Conservation (phyloP, 2,113 vertebrate genomes). For the Tychaedon coryphoeus region DNA sequence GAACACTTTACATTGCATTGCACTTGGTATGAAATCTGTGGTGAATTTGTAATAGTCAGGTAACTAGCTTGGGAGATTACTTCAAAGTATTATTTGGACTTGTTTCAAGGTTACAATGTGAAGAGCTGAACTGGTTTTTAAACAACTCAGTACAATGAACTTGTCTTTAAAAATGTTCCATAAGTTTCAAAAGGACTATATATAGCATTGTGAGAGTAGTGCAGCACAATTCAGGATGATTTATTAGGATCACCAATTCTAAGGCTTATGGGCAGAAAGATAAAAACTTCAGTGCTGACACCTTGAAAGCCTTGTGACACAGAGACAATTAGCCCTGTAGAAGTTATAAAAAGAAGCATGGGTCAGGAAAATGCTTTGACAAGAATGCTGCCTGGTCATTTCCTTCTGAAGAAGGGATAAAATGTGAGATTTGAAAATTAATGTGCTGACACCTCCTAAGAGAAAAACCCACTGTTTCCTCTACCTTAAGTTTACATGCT, state of each 20-base stretch:
- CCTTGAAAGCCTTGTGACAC: conserved; percentile 35
- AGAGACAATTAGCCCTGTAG: conserved; percentile 30
- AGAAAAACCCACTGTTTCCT: neutral
- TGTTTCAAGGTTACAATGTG: neutral
- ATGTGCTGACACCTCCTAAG: neutral
- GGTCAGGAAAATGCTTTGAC: conserved; percentile 23
- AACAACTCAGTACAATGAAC: neutral
- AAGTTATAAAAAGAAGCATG: neutral
- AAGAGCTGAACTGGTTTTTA: neutral
- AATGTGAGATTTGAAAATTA: conserved; percentile 4
- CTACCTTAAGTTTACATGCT: neutral
- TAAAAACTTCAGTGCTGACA: conserved; percentile 44
- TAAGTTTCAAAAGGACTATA: conserved; percentile 7
- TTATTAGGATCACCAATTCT: conserved; percentile 48
- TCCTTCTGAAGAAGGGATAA: neutral
- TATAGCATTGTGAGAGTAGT: neutral
- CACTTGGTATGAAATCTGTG: neutral
- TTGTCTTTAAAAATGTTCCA: neutral
- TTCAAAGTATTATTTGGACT: neutral
- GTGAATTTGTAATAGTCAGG: neutral
- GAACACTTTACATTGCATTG: neutral
- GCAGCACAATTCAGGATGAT: conserved; percentile 37
- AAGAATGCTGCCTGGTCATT: neutral
- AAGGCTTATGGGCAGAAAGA: conserved; percentile 38
- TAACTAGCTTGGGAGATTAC: neutral